These are phyloP conservation scores for Diloba caeruleocephala DNA, from an alignment of 2,888 invertebrate species.

Conservation along the genomic window DNA sequence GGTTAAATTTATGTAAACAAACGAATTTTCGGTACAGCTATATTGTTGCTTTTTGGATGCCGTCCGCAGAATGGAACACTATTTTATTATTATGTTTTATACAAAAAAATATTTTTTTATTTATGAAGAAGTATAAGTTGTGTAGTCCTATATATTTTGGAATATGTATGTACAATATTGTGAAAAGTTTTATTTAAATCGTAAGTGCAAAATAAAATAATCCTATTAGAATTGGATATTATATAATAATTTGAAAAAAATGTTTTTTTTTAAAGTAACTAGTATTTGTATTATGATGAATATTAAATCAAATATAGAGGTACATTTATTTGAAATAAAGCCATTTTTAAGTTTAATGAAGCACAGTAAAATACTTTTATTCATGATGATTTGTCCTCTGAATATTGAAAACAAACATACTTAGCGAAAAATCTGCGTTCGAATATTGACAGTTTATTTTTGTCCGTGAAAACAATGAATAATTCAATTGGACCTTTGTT, in stretches of 20 bases:
- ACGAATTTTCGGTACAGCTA: constrained; percentile 16
- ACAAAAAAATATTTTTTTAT: no score
- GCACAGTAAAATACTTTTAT: background rate
- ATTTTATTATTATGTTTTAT: no score
- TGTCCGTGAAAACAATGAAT: constrained; percentile 1
- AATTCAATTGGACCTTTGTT: constrained; percentile 8
- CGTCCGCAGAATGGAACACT: constrained; percentile 10
- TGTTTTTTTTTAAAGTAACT: no score
- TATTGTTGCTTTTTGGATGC: constrained; percentile 27
- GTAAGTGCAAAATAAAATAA: no score
- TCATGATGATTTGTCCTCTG: background rate
- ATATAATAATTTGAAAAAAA: no score
- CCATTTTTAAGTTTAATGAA: background rate
- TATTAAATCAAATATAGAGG: background rate
- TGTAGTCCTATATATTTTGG: no score
- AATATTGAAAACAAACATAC: constrained; percentile 8
- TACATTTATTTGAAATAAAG: background rate
- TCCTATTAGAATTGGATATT: no score
- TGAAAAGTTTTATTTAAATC: no score
- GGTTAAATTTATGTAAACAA: background rate
- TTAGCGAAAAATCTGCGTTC: background rate
- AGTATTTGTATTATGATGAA: no score
- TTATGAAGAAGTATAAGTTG: no score
- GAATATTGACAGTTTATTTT: constrained; percentile 1
- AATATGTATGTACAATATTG: no score